Evolutionary conservation across 2,797 vertebrate genomes (phyloP).

Genomic region (Mionectes olivaceus): DNA sequence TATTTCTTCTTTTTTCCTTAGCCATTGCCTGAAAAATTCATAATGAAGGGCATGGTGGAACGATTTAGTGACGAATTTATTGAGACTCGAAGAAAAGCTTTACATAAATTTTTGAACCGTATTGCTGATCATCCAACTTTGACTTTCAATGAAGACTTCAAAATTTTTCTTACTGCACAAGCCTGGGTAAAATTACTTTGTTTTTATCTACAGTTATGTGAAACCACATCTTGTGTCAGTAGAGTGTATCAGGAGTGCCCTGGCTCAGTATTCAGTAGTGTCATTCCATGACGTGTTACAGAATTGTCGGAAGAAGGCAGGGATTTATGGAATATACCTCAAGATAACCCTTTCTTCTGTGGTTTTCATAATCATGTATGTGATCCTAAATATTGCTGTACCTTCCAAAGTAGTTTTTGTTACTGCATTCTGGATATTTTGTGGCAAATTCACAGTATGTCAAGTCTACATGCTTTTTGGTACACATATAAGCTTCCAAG

Average conservation of each 20-base stretch:
- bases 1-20: constrained; percentile 58
- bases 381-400: not conserved
- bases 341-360: not conserved
- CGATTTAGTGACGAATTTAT: constrained; percentile 95
- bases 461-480: not conserved
- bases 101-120: constrained; percentile 92
- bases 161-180: constrained; percentile 92
- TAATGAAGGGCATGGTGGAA: constrained; percentile 96
- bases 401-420: not conserved
- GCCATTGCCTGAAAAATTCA: constrained; percentile 98
- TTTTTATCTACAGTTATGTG: not conserved
- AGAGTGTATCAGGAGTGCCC: not conserved
- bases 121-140: constrained; percentile 92
- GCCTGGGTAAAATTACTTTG: constrained; percentile 78
- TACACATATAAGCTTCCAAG: not conserved
- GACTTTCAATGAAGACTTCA: constrained; percentile 90
- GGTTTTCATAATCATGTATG: not conserved
- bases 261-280: not conserved
- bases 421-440: not conserved
- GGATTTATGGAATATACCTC: not conserved
- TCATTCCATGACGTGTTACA: not conserved
- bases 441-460: not conserved
- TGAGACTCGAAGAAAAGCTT: constrained; percentile 90
- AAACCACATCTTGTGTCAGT: not conserved
- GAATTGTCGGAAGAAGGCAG: not conserved